These are phyloP conservation scores for Pissodes strobi DNA, from an alignment of 1,140 invertebrate genomes.

Conservation along the genomic window DNA sequence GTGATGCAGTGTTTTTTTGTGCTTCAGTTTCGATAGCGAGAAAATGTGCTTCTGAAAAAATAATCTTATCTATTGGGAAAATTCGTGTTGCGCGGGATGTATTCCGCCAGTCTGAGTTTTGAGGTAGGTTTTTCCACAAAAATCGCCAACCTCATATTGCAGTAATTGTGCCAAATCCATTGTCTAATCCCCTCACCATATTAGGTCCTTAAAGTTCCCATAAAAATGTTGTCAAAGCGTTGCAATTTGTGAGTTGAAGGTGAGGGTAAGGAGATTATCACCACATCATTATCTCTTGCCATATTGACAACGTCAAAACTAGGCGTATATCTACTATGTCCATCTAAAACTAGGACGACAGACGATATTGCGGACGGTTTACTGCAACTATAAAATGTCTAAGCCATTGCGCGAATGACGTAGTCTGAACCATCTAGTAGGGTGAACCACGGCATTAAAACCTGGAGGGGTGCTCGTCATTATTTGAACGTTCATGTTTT, in stretches of 20 bases:
- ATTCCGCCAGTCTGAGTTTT: too few species aligned
- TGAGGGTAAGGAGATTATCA: constrained; percentile 1
- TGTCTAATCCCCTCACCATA: too few species aligned
- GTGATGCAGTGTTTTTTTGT: too few species aligned
- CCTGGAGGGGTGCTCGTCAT: neutral
- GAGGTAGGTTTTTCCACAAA: too few species aligned
- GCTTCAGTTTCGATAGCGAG: neutral
- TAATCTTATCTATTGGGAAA: too few species aligned
- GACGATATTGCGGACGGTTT: constrained; percentile 4
- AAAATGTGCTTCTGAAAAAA: too few species aligned
- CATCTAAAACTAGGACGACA: constrained; percentile 10
- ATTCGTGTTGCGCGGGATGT: too few species aligned
- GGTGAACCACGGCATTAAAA: constrained; percentile 15
- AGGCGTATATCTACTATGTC: constrained; percentile 3
- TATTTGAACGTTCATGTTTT: constrained; percentile 1
- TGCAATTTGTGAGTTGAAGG: neutral
- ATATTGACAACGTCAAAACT: constrained; percentile 1
- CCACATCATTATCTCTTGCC: too few species aligned
- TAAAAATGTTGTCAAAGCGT: neutral
- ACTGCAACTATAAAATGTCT: neutral
- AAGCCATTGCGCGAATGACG: neutral
- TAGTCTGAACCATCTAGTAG: constrained; percentile 16
- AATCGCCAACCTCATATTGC: neutral
- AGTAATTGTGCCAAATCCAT: neutral
- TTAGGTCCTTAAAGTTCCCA: neutral